Conservation (phyloP, 2,113 vertebrate genomes). For the Lates calcarifer region DNA sequence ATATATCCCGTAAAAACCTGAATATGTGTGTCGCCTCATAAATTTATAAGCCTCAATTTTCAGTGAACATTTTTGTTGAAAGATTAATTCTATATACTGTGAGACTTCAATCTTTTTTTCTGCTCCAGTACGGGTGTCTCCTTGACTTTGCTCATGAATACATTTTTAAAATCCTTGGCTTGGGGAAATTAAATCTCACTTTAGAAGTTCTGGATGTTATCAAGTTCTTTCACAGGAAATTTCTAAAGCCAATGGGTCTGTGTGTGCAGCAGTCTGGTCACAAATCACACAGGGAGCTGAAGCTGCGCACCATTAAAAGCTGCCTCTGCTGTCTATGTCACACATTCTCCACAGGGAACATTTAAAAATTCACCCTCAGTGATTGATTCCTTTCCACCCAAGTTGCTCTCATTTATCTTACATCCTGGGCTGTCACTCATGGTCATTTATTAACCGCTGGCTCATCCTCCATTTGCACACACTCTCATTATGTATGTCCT, state of each 20-base stretch:
- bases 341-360: conserved; percentile 49
- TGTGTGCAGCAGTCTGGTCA: conserved; percentile 36
- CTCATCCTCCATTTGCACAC: conserved; percentile 34
- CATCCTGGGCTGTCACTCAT: conserved; percentile 32
- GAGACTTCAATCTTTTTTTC: conserved; percentile 16
- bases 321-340: conserved; percentile 55
- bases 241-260: conserved; percentile 41
- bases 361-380: conserved; percentile 53
- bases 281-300: conserved; percentile 37
- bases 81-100: conserved; percentile 49
- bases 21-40: conserved; percentile 36
- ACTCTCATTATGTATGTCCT: conserved; percentile 2
- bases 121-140: conserved; percentile 38
- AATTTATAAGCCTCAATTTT: conserved; percentile 54
- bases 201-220: conserved; percentile 61
- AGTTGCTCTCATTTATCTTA: conserved; percentile 62
- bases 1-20: conserved; percentile 18
- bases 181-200: conserved; percentile 59
- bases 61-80: conserved; percentile 37
- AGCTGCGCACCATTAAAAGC: conserved; percentile 49
- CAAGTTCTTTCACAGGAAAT: conserved; percentile 39
- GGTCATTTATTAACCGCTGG: conserved; percentile 56
- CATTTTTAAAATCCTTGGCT: conserved; percentile 50
- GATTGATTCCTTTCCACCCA: conserved; percentile 63
- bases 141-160: conserved; percentile 62